A percentile compares a stretch with the other conserved stretches of the same genome.
Evolutionary conservation across 2,113 vertebrate genomes (phyloP).

Genomic region (Tympanuchus pallidicinctus): DNA sequence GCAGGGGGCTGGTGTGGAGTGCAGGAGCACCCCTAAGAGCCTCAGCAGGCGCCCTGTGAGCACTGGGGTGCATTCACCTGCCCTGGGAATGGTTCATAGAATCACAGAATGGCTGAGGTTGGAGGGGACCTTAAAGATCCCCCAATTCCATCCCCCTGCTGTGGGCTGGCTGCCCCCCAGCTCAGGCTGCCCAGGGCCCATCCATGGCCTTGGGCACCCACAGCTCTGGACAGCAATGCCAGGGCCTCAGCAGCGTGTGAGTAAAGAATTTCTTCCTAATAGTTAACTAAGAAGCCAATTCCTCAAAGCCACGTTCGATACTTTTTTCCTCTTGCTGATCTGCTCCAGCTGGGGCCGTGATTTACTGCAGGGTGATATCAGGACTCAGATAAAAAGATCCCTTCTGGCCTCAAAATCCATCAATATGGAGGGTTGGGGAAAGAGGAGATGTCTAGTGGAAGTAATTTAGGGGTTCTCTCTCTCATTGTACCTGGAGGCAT

Average conservation of each 20-base stretch:
- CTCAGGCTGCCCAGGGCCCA: no score
- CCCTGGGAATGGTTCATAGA: background rate
- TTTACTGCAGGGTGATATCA: background rate
- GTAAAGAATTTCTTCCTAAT: background rate
- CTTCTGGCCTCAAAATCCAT: background rate
- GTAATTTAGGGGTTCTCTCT: background rate
- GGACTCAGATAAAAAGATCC: background rate
- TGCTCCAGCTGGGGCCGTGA: background rate
- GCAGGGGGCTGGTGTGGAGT: background rate
- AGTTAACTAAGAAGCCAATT: background rate
- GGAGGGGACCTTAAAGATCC: no score
- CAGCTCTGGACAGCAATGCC: no score
- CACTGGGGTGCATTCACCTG: background rate
- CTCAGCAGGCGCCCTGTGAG: background rate
- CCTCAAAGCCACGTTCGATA: background rate
- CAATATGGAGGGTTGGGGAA: fast-evolving
- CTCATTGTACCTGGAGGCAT: background rate
- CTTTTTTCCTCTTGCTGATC: background rate
- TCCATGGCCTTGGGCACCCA: no score
- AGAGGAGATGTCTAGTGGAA: background rate
- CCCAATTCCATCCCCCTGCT: no score
- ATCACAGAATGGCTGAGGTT: no score
- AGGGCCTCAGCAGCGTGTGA: no score
- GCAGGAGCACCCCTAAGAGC: background rate
- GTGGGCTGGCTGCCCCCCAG: no score